Percentiles rank a stretch among this genome's conserved stretches.
phyloP scores from a whole-genome alignment of 2,888 invertebrate species.

The Aphidius colemani region DNA sequence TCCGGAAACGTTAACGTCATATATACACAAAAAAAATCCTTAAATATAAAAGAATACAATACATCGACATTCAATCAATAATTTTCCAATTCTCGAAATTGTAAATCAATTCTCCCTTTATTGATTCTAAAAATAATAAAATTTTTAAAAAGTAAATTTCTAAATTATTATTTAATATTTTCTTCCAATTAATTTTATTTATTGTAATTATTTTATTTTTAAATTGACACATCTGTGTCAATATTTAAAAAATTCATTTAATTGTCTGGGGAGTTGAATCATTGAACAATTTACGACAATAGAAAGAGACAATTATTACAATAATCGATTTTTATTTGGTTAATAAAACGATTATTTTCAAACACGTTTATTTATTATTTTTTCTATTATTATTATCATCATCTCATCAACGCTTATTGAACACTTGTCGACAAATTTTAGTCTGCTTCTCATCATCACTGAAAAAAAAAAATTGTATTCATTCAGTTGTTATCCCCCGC shows the following conservation, averaged over 20 bases:
- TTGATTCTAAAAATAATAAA: neutral
- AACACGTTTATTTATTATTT: conserved; percentile 23
- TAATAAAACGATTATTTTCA: conserved; percentile 54
- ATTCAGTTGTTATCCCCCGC: conserved; percentile 28
- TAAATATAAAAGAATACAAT: conserved; percentile 27
- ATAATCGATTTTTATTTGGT: conserved; percentile 58
- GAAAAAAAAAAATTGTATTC: conserved; percentile 32
- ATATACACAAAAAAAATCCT: conserved; percentile 34
- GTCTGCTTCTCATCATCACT: conserved; percentile 32
- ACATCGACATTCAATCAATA: conserved; percentile 40
- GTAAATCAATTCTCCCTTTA: conserved; percentile 35
- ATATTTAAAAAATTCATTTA: conserved; percentile 39
- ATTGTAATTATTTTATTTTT: too few relatives aligned
- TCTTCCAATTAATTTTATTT: too few relatives aligned
- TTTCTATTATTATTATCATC: conserved; percentile 2
- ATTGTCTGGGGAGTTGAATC: conserved; percentile 12
- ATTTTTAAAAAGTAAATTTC: too few relatives aligned
- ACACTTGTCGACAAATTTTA: neutral
- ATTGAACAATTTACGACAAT: conserved; percentile 5
- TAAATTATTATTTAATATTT: too few relatives aligned
- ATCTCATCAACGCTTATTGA: neutral
- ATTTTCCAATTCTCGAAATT: conserved; percentile 33
- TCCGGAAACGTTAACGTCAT: conserved; percentile 54
- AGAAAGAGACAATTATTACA: conserved; percentile 51
- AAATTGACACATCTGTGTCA: conserved; percentile 55